Evolutionary conservation across 2,113 vertebrate genomes (phyloP).

Genomic region (Calidris pugnax): DNA sequence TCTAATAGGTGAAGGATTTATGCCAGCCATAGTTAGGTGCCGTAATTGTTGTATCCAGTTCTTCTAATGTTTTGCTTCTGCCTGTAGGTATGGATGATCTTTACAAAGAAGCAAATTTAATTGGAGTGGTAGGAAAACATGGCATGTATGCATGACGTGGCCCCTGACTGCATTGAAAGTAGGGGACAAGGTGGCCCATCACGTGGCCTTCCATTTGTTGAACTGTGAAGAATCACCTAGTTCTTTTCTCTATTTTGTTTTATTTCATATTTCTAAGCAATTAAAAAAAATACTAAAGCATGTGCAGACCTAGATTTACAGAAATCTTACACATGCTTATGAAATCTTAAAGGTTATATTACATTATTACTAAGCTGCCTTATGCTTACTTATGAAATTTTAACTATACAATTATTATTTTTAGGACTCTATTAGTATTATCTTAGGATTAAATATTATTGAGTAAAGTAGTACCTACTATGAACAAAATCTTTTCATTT

Average conservation of each 20-base stretch:
- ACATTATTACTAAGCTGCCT: neutral
- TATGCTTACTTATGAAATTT: neutral
- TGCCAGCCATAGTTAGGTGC: neutral
- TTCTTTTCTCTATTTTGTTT: neutral
- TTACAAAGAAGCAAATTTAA: neutral
- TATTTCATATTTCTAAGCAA: neutral
- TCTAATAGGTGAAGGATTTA: neutral
- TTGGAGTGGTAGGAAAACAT: neutral
- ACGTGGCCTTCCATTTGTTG: neutral
- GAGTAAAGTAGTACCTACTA: neutral
- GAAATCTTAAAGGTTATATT: neutral
- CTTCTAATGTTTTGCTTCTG: neutral
- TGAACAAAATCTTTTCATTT: neutral
- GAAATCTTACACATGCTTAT: neutral
- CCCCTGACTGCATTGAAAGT: neutral
- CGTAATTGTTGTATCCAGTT: neutral
- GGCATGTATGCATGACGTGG: accelerated
- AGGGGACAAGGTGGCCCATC: neutral
- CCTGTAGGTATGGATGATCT: neutral
- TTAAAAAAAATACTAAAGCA: neutral
- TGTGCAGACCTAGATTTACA: neutral
- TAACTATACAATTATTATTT: neutral
- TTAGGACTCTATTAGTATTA: neutral
- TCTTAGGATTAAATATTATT: neutral
- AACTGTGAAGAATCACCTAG: neutral